phyloP scores from a whole-genome alignment of 2,113 vertebrate genomes.

The Nipponia nippon region DNA sequence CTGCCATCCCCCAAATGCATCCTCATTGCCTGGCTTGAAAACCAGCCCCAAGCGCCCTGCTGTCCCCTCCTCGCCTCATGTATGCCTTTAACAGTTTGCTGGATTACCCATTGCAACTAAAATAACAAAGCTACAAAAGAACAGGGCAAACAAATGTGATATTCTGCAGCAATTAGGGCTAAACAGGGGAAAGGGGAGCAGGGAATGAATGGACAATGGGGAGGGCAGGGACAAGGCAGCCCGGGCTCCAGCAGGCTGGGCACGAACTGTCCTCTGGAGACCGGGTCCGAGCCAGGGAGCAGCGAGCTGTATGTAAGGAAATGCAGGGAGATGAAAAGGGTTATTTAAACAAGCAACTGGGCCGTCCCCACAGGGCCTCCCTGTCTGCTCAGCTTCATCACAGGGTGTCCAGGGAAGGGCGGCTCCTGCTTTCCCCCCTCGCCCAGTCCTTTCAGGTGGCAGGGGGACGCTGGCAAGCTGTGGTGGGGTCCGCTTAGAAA shows the following conservation, averaged over 20 bases:
- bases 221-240: background rate
- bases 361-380: conserved; percentile 7
- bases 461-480: background rate
- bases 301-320: background rate
- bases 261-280: background rate
- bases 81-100: conserved; percentile 50
- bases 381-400: background rate
- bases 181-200: background rate
- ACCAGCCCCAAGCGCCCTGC: background rate
- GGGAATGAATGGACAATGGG: conserved; percentile 54
- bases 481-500: background rate
- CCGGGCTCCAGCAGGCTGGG: background rate
- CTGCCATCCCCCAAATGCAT: background rate
- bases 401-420: background rate
- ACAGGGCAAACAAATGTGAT: background rate
- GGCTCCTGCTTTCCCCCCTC: background rate
- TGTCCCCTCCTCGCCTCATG: background rate
- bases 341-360: conserved; percentile 25
- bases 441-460: background rate
- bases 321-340: conserved; percentile 5
- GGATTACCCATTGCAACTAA: conserved; percentile 33
- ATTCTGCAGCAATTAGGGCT: conserved; percentile 57
- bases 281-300: background rate
- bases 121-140: conserved; percentile 60
- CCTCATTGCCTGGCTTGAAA: background rate